Conservation (phyloP, 1,140 invertebrate species). For the Magallana gigas region DNA sequence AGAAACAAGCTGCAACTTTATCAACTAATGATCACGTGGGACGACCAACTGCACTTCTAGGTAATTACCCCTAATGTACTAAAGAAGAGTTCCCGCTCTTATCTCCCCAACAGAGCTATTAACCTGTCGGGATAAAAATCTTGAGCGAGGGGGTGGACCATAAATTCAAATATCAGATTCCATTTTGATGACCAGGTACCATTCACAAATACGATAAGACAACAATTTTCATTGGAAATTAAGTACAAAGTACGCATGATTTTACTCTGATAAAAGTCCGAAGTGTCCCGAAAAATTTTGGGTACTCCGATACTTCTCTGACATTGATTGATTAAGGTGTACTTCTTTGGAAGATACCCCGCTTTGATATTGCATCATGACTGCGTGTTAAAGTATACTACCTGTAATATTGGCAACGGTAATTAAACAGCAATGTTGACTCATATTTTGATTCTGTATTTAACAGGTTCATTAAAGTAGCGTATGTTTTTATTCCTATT, state of each 20-base stretch:
- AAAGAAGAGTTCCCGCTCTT: neutral
- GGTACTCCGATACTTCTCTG: neutral
- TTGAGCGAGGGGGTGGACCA: neutral
- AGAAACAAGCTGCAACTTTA: too few species aligned
- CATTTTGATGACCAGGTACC: neutral
- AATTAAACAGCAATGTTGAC: neutral
- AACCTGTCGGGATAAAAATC: neutral
- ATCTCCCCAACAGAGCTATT: neutral
- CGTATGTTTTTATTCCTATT: neutral
- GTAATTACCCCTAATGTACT: too few species aligned
- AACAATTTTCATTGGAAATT: neutral
- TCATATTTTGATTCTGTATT: slow-evolving; percentile 37
- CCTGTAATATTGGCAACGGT: neutral
- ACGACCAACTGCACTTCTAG: too few species aligned
- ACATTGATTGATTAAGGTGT: neutral
- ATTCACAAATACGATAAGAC: neutral
- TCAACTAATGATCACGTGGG: too few species aligned
- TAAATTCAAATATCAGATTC: neutral
- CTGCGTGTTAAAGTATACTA: neutral
- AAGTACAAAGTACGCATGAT: neutral
- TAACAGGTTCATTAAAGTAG: neutral
- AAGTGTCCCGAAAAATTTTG: neutral
- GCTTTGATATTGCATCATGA: neutral
- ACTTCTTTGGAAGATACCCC: neutral
- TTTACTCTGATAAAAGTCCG: neutral